These are phyloP conservation scores for Parthenolecanium corni DNA, from an alignment of 2,888 invertebrate species.

Conservation along the genomic window DNA sequence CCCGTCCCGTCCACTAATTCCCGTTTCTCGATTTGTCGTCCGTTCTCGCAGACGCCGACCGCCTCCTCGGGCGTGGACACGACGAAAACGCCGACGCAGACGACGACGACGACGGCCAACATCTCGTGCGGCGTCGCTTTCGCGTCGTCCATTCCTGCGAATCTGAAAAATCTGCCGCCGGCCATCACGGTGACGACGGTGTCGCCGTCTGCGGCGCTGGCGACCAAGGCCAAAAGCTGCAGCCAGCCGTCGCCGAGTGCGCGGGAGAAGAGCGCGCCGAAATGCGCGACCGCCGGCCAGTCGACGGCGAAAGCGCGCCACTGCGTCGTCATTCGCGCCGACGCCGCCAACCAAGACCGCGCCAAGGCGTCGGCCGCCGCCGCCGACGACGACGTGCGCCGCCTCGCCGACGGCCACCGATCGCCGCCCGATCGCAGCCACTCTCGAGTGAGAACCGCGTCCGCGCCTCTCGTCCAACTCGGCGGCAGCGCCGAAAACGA, in stretches of 20 bases:
- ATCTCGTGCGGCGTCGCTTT: too few relatives aligned
- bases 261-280: not conserved
- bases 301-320: not conserved
- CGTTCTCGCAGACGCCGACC: too few relatives aligned
- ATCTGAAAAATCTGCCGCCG: conserved; percentile 12
- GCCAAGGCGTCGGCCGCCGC: not conserved
- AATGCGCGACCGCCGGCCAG: too few relatives aligned
- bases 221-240: not conserved
- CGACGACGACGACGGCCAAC: too few relatives aligned
- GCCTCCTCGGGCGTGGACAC: too few relatives aligned
- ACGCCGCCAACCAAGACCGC: not conserved
- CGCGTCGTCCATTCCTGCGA: not conserved
- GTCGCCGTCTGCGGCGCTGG: too few relatives aligned
- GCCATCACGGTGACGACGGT: conserved; percentile 18
- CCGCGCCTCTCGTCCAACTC: not conserved
- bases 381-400: not conserved
- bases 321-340: not conserved
- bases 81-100: too few relatives aligned
- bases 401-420: too few relatives aligned
- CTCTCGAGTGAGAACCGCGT: not conserved
- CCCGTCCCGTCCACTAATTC: not conserved
- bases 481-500: not conserved
- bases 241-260: not conserved
- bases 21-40: too few relatives aligned
- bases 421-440: not conserved